Evolutionary conservation across 2,113 vertebrate species (phyloP).

Genomic region (Ochotona princeps): DNA sequence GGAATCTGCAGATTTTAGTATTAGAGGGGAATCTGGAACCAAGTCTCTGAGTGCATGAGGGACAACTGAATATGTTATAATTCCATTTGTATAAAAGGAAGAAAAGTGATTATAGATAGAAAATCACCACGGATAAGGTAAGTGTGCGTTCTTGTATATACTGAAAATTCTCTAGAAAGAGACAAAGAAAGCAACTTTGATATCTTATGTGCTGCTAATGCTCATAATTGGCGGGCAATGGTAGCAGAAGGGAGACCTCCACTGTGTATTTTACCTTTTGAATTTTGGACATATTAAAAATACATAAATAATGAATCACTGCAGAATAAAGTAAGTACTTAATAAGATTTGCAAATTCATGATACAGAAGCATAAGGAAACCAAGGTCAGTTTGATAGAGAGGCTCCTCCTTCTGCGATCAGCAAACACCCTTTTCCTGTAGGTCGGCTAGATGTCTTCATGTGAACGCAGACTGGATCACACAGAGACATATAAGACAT

Average conservation of each 20-base stretch:
- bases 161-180: constrained; percentile 7
- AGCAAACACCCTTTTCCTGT: neutral
- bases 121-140: neutral
- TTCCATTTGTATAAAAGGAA: neutral
- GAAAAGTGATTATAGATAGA: too few relatives aligned
- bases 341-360: neutral
- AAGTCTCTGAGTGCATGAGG: too few relatives aligned
- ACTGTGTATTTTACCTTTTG: neutral
- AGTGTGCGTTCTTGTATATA: neutral
- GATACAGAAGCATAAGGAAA: constrained; percentile 1
- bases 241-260: neutral
- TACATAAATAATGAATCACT: neutral
- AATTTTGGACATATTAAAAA: constrained; percentile 1
- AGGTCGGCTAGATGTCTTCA: neutral
- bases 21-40: too few relatives aligned
- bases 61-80: neutral
- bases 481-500: neutral
- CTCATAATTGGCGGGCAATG: neutral
- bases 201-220: neutral
- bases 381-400: neutral
- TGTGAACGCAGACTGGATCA: neutral
- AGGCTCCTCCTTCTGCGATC: neutral
- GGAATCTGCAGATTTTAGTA: too few relatives aligned
- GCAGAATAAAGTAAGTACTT: neutral
- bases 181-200: neutral